Base-by-base conservation (phyloP, 2,113 vertebrate genomes). In the Spea bombifrons region DNA sequence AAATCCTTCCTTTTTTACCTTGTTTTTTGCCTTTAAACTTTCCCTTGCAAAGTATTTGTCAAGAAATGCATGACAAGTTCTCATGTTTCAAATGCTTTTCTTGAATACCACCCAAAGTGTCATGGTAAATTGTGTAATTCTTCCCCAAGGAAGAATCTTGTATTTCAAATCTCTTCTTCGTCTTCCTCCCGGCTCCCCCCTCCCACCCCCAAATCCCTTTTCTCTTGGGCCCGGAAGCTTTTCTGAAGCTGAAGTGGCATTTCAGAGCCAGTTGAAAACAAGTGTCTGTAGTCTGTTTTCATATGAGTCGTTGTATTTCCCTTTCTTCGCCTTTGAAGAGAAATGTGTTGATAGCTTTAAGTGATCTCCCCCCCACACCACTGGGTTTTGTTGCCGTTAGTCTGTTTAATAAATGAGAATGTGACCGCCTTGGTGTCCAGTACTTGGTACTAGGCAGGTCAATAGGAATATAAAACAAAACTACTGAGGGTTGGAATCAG, bases 81-180 rank as follows among this genome's bases (percentile, higher is more conserved):
- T 81, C 71, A 55, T 68, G 80, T 87, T 81, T 84, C 79, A 82
- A 85, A 72, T 86, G 84, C 83, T 76, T 88, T 87, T 84, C 87
- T 83, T 87, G 80, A 87, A 86, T 86, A 83, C 86, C 83, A 76
- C 73, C 73, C 78, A 80, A 68, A 79, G 43, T 75, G 77, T 74
- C 81, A 80, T 72, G 67, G 78, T 82, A 79, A 83, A 83, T 78
- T 74, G 57, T 86, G 73, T 85, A 79, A 86, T 83, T 78, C 79
- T 82, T 81, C 75, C 82, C 82, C 79, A 74, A 85, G 86, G 81
- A 82, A 81, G 76, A 81, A 66, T 76, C 71, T 73, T 57, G 64
- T 64, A 64, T 86, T 81, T 84, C 80, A 75, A 59, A 57, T 43
- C 59, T 64, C 50, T 53, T 53, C 50, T 65, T 53, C 55, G 68